Evolutionary conservation across 2,797 vertebrate species (phyloP).

Genomic region (Sebastolobus alascanus): DNA sequence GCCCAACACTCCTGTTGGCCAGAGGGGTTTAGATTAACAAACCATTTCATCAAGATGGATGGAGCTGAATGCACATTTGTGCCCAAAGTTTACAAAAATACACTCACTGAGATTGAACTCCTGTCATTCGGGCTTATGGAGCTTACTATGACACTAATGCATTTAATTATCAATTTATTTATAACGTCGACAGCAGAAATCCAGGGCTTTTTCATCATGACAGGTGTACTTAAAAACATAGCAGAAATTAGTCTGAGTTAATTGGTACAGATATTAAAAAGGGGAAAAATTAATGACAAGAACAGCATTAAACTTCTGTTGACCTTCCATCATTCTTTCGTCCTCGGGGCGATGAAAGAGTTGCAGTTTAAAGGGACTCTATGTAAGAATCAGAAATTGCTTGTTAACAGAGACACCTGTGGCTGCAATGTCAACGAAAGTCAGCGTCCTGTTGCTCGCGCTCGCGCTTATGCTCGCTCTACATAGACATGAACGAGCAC

Average conservation of each 20-base stretch:
- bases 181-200: background rate
- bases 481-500: no score
- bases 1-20: conserved; percentile 17
- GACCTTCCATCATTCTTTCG: background rate
- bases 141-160: conserved; percentile 7
- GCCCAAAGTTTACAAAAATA: conserved; percentile 13
- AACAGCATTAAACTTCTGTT: background rate
- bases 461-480: no score
- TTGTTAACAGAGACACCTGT: no score
- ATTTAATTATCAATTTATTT: background rate
- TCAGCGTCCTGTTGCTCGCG: no score
- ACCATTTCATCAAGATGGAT: conserved; percentile 45
- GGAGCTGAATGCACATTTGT: conserved; percentile 22
- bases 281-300: background rate
- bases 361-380: background rate
- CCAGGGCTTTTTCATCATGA: background rate
- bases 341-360: background rate
- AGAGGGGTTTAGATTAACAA: conserved; percentile 37
- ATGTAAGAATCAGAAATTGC: no score
- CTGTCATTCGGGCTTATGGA: background rate
- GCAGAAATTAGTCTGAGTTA: background rate
- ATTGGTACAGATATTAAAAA: background rate
- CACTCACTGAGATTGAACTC: conserved; percentile 8
- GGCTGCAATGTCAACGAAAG: no score
- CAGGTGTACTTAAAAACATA: background rate